Evolutionary conservation across 2,888 invertebrate species (phyloP).

Genomic region (Hartigia nigra): DNA sequence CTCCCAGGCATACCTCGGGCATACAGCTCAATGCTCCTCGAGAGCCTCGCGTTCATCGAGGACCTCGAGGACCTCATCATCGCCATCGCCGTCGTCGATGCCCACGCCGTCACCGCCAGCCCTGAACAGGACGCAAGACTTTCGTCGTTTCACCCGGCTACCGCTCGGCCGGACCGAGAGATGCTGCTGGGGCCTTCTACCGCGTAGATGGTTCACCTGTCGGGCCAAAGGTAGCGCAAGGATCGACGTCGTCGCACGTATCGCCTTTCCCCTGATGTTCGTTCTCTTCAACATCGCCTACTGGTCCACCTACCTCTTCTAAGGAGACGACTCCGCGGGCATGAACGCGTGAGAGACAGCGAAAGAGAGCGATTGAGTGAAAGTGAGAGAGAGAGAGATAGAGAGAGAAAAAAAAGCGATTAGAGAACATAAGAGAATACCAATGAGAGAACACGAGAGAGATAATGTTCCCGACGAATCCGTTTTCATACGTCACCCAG

Average conservation of each 20-base stretch:
- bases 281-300: constrained; percentile 92
- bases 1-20: constrained; percentile 2
- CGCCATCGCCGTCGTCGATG: constrained; percentile 44
- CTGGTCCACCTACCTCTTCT: constrained; percentile 85
- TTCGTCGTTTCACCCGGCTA: constrained; percentile 41
- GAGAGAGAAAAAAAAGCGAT: neutral
- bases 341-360: constrained; percentile 25
- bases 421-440: constrained; percentile 19
- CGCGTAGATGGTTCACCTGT: constrained; percentile 53
- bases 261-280: constrained; percentile 91
- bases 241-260: constrained; percentile 93
- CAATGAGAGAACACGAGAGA: constrained; percentile 29
- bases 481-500: neutral
- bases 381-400: constrained; percentile 8
- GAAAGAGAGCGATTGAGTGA: constrained; percentile 15
- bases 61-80: constrained; percentile 44
- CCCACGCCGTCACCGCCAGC: constrained; percentile 44
- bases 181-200: constrained; percentile 51
- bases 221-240: constrained; percentile 67
- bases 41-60: constrained; percentile 27
- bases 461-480: neutral
- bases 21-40: neutral
- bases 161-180: constrained; percentile 40
- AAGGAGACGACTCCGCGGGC: constrained; percentile 70
- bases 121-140: constrained; percentile 32